These are phyloP conservation scores for Campodea augens DNA, from an alignment of 1,140 invertebrate species.

Conservation along the genomic window DNA sequence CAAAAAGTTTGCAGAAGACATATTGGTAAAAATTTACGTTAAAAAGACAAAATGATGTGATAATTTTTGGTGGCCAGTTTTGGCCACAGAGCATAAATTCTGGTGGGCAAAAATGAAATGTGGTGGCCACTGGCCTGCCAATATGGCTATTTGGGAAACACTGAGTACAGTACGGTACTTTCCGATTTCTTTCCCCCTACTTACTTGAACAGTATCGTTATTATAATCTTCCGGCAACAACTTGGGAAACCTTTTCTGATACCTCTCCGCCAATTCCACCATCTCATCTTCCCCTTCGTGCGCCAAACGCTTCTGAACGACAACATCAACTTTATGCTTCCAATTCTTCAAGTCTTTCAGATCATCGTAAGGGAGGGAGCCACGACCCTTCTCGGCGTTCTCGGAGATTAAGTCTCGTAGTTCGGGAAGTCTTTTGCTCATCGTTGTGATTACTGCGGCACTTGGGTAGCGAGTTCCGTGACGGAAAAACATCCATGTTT, in stretches of 20 bases:
- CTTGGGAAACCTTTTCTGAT: conserved; percentile 38
- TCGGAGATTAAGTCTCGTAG: conserved; percentile 30
- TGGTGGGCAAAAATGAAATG: too few species aligned
- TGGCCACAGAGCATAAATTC: too few species aligned
- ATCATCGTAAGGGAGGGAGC: conserved; percentile 21
- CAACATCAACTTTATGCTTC: conserved; percentile 21
- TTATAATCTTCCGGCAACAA: conserved; percentile 34
- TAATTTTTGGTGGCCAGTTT: too few species aligned
- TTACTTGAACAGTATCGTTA: conserved; percentile 35
- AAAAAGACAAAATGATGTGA: too few species aligned
- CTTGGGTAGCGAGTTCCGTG: conserved; percentile 47
- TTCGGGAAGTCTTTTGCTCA: conserved; percentile 27
- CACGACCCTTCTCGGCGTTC: conserved; percentile 19
- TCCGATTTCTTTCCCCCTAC: conserved; percentile 4
- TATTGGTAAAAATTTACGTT: too few species aligned
- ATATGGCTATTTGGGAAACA: too few species aligned
- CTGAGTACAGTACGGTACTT: conserved; percentile 5
- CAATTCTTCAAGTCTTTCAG: conserved; percentile 29
- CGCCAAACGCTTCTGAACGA: conserved; percentile 32
- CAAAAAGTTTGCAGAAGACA: too few species aligned
- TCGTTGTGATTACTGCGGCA: conserved; percentile 27
- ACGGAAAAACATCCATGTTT: conserved; percentile 42
- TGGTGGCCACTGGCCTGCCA: too few species aligned
- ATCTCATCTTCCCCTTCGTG: conserved; percentile 45
- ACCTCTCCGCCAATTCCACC: conserved; percentile 37